Percentiles rank a stretch among this genome's conserved stretches.
phyloP scores from a whole-genome alignment of 2,888 invertebrate species.

The Gandaritis pyraliata region DNA sequence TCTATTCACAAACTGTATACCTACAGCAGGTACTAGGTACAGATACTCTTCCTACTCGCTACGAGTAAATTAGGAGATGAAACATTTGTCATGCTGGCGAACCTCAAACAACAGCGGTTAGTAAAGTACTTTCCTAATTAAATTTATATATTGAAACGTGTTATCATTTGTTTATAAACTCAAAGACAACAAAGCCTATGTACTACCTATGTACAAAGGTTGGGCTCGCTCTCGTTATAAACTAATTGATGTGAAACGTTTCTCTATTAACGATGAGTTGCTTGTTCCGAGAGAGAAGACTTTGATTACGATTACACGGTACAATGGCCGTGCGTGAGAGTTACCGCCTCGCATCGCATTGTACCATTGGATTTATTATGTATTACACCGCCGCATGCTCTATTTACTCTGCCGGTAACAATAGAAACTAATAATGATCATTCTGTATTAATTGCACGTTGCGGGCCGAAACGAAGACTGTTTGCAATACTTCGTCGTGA shows the following conservation, averaged over 20 bases:
- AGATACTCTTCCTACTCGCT: no score
- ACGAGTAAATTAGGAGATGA: constrained; percentile 52
- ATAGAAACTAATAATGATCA: constrained; percentile 78
- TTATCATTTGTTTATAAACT: constrained; percentile 39
- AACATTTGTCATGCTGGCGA: constrained; percentile 35
- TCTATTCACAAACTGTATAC: constrained; percentile 51
- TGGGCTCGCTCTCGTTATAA: constrained; percentile 39
- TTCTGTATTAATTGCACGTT: constrained; percentile 73
- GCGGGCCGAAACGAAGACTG: constrained; percentile 63
- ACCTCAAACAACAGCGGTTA: constrained; percentile 16
- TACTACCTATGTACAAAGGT: constrained; percentile 35
- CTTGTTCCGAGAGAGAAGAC: constrained; percentile 69
- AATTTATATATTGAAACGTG: background rate
- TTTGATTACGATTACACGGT: constrained; percentile 73
- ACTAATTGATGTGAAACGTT: constrained; percentile 67
- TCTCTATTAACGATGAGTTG: constrained; percentile 60
- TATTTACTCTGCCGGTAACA: constrained; percentile 75
- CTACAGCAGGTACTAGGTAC: no score
- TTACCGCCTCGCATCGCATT: constrained; percentile 62
- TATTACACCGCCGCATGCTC: constrained; percentile 74
- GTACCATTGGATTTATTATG: constrained; percentile 72
- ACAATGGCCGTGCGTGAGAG: constrained; percentile 77
- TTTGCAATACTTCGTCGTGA: constrained; percentile 65
- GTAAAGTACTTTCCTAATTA: background rate
- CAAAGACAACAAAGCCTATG: constrained; percentile 23